Conservation (phyloP, 2,888 invertebrate species). For the Euplagia quadripunctaria region DNA sequence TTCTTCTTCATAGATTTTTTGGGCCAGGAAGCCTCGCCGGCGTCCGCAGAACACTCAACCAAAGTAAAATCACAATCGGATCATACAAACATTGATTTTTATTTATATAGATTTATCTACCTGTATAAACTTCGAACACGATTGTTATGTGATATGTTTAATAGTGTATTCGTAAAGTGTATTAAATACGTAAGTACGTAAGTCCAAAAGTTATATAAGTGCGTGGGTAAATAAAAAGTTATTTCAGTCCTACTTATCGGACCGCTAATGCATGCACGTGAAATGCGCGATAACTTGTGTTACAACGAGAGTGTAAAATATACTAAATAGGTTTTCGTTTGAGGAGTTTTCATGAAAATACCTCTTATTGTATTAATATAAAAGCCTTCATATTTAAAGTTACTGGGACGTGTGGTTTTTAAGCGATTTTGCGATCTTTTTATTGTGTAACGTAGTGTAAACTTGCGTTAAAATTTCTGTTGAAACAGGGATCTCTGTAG, state of each 20-base stretch:
- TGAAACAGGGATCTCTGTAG: background rate
- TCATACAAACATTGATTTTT: too few species aligned
- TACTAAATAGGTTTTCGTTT: background rate
- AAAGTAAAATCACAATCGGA: too few species aligned
- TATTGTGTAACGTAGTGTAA: background rate
- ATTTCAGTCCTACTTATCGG: background rate
- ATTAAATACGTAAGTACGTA: too few species aligned
- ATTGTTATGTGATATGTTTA: too few species aligned
- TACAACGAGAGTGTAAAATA: background rate
- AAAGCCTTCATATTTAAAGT: background rate
- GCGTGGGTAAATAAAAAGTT: background rate
- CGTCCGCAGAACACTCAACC: too few species aligned
- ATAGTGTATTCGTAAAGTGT: too few species aligned
- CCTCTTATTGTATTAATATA: background rate
- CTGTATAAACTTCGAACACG: too few species aligned
- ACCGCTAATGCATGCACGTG: background rate
- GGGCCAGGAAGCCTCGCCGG: too few species aligned
- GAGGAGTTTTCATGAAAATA: background rate
- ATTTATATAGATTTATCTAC: too few species aligned
- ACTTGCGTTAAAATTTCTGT: background rate
- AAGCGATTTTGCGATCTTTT: background rate
- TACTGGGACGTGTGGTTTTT: background rate
- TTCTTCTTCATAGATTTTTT: too few species aligned
- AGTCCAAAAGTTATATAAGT: too few species aligned
- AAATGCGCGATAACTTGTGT: background rate